phyloP scores from a whole-genome alignment of 2,888 invertebrate genomes.

The Oithona nana region DNA sequence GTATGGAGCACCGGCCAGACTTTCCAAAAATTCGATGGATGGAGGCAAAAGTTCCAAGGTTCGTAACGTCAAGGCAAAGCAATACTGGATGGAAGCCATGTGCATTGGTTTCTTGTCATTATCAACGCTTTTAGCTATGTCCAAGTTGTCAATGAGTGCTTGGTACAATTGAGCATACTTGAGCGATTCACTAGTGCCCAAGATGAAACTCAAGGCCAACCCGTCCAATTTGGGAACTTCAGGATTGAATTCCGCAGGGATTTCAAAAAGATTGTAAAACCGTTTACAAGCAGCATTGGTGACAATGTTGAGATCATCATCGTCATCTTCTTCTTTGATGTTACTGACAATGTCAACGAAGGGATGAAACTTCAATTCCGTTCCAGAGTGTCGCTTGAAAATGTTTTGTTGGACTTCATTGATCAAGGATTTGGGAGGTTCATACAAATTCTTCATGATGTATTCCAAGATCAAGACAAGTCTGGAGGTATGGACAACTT shows the following conservation, averaged over 20 bases:
- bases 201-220: slow-evolving; percentile 72
- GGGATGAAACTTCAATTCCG: neutral
- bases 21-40: slow-evolving; percentile 66
- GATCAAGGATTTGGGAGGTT: slow-evolving; percentile 62
- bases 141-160: slow-evolving; percentile 35
- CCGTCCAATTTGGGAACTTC: slow-evolving; percentile 64
- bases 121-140: neutral
- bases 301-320: neutral
- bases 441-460: slow-evolving; percentile 82
- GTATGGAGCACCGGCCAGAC: slow-evolving; percentile 30
- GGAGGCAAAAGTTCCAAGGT: slow-evolving; percentile 69
- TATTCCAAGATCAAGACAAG: slow-evolving; percentile 74
- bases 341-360: neutral
- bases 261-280: slow-evolving; percentile 64
- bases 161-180: slow-evolving; percentile 70
- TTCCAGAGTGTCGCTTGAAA: neutral
- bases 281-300: neutral
- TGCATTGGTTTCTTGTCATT: slow-evolving; percentile 37
- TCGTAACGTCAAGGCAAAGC: slow-evolving; percentile 67
- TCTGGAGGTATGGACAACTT: slow-evolving; percentile 61
- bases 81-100: slow-evolving; percentile 69
- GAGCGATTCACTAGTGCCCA: slow-evolving; percentile 75
- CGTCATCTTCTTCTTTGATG: neutral
- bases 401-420: slow-evolving; percentile 45
- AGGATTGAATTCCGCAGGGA: slow-evolving; percentile 23